Evolutionary conservation across 2,113 vertebrate genomes (phyloP), one percentile per base, ranked within the genome.

Genomic region (Phrynocephalus versicolor): DNA sequence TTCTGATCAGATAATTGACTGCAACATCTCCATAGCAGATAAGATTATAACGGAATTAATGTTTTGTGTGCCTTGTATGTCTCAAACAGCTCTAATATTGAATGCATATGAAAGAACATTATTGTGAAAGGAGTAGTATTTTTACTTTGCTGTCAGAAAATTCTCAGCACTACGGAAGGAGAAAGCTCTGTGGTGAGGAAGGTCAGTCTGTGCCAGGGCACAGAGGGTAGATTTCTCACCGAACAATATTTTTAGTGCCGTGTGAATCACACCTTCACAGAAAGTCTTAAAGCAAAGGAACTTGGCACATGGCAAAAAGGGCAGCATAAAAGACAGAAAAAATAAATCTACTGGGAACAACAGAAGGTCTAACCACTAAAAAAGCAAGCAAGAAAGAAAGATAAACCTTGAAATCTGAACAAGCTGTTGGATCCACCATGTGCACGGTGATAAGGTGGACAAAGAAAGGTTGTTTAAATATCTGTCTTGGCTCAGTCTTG

Each of bases 121-220:
- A 55, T 25, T 55, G 51, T 65, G 62, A 23, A 8, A 67, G 23
- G n/a, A 27, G 25, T 19, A 27, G 58, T 33, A 79, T 62, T 85
- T 90, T 87, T 92, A 87, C 88, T 87, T 76, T 62, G 33, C 67
- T 67, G 21, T 1, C 84, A 65, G 62, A 81, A 72, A 87, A 85
- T 76, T 71, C 75, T 85, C 71, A 0, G 0, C 81, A 67, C n/a
- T n/a, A 4, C 0, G 4, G 72, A 79, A 85, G 89, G 90, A 85
- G n/a, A 91, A 94, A 84, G 0, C 6, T 35, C 77, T 73, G 1
- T 0, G 6, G 76, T 27, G 70, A 75, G 81, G 73, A 80, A 77
- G 58, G 71, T 33, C 69, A 88, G 86, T 58, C 73, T 89, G 67
- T 90, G 21, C 23, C 74, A 88, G 82, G 70, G 90, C 86, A 39